Base-by-base conservation (phyloP, 1,140 invertebrate species). In the Leptoteleia sp. region DNA sequence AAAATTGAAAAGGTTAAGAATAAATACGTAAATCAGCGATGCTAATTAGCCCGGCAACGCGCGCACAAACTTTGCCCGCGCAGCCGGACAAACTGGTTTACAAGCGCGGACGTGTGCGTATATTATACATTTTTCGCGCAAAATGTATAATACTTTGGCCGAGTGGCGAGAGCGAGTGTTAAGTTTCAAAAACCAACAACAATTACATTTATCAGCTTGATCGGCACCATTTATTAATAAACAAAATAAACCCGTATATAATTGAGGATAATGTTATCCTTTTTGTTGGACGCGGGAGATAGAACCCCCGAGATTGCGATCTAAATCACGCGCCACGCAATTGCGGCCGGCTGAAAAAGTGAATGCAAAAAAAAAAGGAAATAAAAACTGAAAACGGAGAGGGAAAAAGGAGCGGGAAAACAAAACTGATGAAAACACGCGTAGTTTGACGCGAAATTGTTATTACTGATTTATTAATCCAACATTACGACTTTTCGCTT, bases 21-120 rank as follows among this genome's bases (percentile, higher is more conserved):
- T 83, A 83, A 83, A 82, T 82, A 72, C 79, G 81, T 81, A 82
- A 84, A 82, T 81, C 80, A 76, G 42, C 65, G 67, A 82, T 81
- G 82, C 76, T 82, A 84, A 81, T 82, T 82, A 78, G 81, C 75
- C 73, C 45, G 71, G 47, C 68, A 64, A n/a, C n/a, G n/a, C n/a
- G n/a, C 75, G 48, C 55, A 62, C 78, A 67, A 70, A 73, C n/a
- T n/a, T 79, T 64, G 61, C 64, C 72, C 47, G 59, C 64, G 35
- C 15, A 40, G 67, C 67, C 47, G 64, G 73, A 43, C 52, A 76
- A 82, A 82, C 81, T 82, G 81, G 81, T 82, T 82, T 82, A 78
- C 62, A 65, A 37, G 48, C 31, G n/a, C 22, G 27, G 35, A 61
- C 48, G 25, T 31, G 43, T 61, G 47, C 12, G 37, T 59, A 61